Evolutionary conservation across 2,888 invertebrate genomes (phyloP).

Genomic region (Brenthis daphne): DNA sequence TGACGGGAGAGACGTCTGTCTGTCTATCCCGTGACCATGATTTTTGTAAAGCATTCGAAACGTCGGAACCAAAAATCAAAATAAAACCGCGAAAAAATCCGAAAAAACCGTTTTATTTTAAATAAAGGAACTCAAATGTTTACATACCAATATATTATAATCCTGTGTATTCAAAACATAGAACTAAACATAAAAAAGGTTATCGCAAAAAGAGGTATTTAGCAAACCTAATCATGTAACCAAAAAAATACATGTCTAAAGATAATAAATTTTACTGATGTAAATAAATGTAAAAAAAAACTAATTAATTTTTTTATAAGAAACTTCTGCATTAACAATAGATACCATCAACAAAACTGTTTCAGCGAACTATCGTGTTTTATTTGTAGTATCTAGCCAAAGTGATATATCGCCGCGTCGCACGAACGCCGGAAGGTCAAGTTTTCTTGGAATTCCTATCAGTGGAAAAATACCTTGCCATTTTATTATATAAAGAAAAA

Average conservation of each 20-base stretch:
- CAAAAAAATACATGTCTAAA: neutral
- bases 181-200: too few species aligned
- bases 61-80: too few species aligned
- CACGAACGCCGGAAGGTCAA: slow-evolving; percentile 67
- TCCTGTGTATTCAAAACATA: too few species aligned
- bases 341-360: slow-evolving; percentile 25
- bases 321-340: slow-evolving; percentile 23
- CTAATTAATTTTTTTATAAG: slow-evolving; percentile 7
- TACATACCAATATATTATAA: too few species aligned
- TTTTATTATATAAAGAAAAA: neutral
- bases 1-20: too few species aligned
- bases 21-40: too few species aligned
- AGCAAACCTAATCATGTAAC: neutral
- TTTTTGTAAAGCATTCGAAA: too few species aligned
- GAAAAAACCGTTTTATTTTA: too few species aligned
- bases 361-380: slow-evolving; percentile 30
- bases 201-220: too few species aligned
- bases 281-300: slow-evolving; percentile 7
- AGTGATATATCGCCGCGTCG: slow-evolving; percentile 57
- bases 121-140: too few species aligned
- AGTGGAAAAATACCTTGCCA: slow-evolving; percentile 23
- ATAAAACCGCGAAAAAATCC: too few species aligned
- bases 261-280: slow-evolving; percentile 6
- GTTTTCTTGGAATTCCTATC: slow-evolving; percentile 41
- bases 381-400: slow-evolving; percentile 41